phyloP scores from a whole-genome alignment of 2,113 vertebrate species.

The Oplegnathus fasciatus region DNA sequence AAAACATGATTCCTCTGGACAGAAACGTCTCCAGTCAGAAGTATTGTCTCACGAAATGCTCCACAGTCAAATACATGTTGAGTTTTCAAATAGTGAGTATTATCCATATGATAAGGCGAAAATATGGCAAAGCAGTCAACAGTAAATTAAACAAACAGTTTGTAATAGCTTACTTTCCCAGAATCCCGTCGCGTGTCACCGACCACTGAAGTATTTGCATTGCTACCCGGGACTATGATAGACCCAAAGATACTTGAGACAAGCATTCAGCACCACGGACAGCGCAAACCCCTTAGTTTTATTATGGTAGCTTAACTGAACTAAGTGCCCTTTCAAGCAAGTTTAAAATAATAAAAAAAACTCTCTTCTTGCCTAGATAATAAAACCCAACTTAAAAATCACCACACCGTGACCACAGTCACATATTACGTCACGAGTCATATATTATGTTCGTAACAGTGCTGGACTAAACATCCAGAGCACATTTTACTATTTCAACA shows the following conservation, averaged over 20 bases:
- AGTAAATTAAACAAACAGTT: not conserved
- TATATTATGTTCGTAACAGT: not conserved
- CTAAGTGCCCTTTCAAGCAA: rapidly evolving
- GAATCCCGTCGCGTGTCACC: not conserved
- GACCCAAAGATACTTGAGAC: not conserved
- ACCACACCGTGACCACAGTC: not conserved
- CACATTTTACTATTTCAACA: too few relatives aligned
- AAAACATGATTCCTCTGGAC: not conserved
- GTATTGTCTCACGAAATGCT: not conserved
- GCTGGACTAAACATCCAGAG: not conserved
- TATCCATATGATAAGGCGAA: not conserved
- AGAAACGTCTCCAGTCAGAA: not conserved
- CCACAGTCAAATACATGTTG: not conserved
- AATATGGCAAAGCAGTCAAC: too few relatives aligned
- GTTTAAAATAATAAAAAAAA: not conserved
- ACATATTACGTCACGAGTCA: too few relatives aligned
- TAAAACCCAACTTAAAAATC: not conserved
- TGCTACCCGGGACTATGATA: not conserved
- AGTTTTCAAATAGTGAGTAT: not conserved
- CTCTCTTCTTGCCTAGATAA: not conserved
- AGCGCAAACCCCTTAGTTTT: not conserved
- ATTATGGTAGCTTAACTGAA: not conserved
- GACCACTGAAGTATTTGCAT: not conserved
- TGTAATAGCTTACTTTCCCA: not conserved
- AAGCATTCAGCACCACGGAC: not conserved